These are phyloP conservation scores for Chloroceryle inda DNA, from an alignment of 2,797 vertebrate species.

Conservation along the genomic window DNA sequence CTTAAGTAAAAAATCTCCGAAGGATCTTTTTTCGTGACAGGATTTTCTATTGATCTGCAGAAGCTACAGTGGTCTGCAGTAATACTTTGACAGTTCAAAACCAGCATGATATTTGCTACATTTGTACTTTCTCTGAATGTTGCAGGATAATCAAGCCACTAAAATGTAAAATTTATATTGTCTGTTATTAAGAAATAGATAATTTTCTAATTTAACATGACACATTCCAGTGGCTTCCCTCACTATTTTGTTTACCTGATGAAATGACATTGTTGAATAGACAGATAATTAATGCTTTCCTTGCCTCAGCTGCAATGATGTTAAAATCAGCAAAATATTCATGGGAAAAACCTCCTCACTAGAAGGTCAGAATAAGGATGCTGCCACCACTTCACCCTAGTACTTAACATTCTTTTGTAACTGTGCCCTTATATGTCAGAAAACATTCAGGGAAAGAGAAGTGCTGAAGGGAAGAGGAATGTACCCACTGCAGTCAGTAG, in stretches of 20 bases:
- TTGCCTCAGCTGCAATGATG: background rate
- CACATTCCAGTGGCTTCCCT: background rate
- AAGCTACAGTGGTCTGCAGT: background rate
- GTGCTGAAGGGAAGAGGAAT: background rate
- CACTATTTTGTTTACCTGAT: background rate
- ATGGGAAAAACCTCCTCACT: background rate
- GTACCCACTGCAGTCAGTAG: background rate
- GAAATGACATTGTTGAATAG: background rate
- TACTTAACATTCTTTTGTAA: background rate
- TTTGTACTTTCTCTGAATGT: background rate
- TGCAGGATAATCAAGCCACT: background rate
- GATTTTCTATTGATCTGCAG: slow-evolving; percentile 7
- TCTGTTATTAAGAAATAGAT: background rate
- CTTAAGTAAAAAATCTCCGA: slow-evolving; percentile 28
- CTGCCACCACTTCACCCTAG: background rate
- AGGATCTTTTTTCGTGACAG: slow-evolving; percentile 6
- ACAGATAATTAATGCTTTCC: background rate
- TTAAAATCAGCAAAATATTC: background rate
- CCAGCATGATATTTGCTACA: slow-evolving; percentile 3
- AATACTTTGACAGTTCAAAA: slow-evolving; percentile 52
- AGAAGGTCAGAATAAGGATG: background rate
- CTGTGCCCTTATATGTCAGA: background rate
- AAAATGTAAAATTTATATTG: background rate
- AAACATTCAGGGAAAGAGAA: background rate
- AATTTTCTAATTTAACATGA: background rate